phyloP scores from a whole-genome alignment of 2,113 vertebrate species.

The Girardinichthys multiradiatus region DNA sequence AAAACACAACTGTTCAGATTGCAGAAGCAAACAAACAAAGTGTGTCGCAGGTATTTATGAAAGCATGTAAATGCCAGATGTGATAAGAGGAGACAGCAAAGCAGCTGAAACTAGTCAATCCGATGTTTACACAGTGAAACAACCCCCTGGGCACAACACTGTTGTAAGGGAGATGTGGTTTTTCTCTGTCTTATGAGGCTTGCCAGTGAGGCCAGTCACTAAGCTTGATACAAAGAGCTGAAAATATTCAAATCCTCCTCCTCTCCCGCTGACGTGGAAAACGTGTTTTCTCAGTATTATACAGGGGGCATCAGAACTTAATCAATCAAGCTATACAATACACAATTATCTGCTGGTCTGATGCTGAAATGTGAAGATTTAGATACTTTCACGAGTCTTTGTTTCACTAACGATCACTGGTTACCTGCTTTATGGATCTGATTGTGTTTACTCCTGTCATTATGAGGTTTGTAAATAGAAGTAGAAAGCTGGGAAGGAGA shows the following conservation, averaged over 20 bases:
- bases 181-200: background rate
- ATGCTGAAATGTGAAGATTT: constrained; percentile 14
- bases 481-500: constrained; percentile 23
- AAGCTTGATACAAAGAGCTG: constrained; percentile 29
- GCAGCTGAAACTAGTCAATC: constrained; percentile 48
- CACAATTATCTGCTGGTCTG: background rate
- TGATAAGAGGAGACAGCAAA: constrained; percentile 37
- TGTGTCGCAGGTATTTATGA: constrained; percentile 41
- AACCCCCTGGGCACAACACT: constrained; percentile 23
- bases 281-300: background rate
- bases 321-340: constrained; percentile 10
- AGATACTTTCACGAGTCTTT: background rate
- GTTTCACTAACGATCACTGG: background rate
- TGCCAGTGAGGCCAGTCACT: constrained; percentile 10
- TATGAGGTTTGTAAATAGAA: constrained; percentile 22
- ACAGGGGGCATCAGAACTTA: background rate
- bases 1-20: constrained; percentile 21
- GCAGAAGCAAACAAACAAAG: constrained; percentile 29
- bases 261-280: background rate
- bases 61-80: constrained; percentile 35
- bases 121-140: constrained; percentile 45
- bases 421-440: constrained; percentile 3
- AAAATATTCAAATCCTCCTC: constrained; percentile 27
- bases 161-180: constrained; percentile 24
- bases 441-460: constrained; percentile 17